A percentile compares a stretch with the other conserved stretches of the same genome.
These are phyloP conservation scores for Myiozetetes cayanensis DNA, from an alignment of 2,113 vertebrate genomes.

Conservation along the genomic window DNA sequence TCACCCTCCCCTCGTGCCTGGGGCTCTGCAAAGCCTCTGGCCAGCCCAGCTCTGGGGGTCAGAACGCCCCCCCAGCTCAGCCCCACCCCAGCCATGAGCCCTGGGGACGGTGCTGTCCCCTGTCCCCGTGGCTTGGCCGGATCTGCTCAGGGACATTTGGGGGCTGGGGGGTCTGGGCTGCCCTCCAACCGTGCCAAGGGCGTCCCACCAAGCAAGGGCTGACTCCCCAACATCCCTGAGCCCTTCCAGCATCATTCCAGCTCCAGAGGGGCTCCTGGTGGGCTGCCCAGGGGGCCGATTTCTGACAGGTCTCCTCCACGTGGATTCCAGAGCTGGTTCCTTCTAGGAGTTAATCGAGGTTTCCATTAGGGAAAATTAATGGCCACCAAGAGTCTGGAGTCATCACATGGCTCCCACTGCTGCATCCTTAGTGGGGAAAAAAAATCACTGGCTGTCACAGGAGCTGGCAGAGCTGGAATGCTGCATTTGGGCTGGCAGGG, in stretches of 20 bases:
- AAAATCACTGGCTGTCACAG: not conserved
- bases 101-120: not conserved
- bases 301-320: fast-evolving
- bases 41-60: not conserved
- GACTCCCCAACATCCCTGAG: not conserved
- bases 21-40: not conserved
- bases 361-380: not conserved
- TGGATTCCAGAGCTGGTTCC: not conserved
- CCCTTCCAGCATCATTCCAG: not conserved
- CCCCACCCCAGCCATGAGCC: fast-evolving
- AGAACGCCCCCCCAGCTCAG: not conserved
- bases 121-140: not conserved
- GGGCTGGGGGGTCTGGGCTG: not conserved
- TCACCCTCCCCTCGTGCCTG: not conserved
- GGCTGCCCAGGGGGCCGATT: fast-evolving
- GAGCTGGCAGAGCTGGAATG: not conserved
- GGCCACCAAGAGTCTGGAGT: not conserved
- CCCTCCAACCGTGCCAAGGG: not conserved
- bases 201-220: not conserved
- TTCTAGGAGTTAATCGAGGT: not conserved
- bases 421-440: not conserved
- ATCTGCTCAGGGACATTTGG: not conserved
- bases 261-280: fast-evolving
- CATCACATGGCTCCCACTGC: not conserved
- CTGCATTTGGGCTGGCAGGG: not conserved